Evolutionary conservation across 2,888 invertebrate genomes (phyloP).

Genomic region (Eucera pruinosa): DNA sequence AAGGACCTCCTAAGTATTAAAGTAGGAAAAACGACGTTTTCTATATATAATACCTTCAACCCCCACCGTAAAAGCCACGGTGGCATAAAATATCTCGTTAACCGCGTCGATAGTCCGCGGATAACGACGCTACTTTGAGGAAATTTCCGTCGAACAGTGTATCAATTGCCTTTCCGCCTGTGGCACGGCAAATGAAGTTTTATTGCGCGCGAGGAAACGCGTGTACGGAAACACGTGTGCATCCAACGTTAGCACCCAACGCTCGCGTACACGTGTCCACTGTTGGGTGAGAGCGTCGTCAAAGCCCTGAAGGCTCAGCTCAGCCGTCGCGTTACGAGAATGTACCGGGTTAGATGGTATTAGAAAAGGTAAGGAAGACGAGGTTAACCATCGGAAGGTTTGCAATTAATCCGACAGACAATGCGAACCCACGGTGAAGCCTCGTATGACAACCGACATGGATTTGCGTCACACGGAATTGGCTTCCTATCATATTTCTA

Average conservation of each 20-base stretch:
- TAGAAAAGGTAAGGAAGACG: conserved; percentile 27
- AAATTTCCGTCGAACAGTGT: background rate
- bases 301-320: background rate
- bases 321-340: background rate
- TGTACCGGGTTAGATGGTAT: conserved; percentile 1
- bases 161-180: conserved; percentile 6
- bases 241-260: background rate
- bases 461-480: conserved; percentile 78
- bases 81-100: too few relatives aligned
- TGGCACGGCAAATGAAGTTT: conserved; percentile 6
- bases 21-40: too few relatives aligned
- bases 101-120: background rate
- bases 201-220: conserved; percentile 8
- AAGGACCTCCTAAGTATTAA: too few relatives aligned
- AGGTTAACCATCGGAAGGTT: conserved; percentile 47
- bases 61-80: too few relatives aligned
- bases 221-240: conserved; percentile 20
- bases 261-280: conserved; percentile 16
- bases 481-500: conserved; percentile 77
- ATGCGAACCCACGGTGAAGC: conserved; percentile 76
- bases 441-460: conserved; percentile 69
- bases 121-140: conserved; percentile 10
- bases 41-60: too few relatives aligned
- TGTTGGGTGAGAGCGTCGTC: background rate
- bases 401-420: conserved; percentile 80